Evolutionary conservation across 2,797 vertebrate genomes (phyloP).

Genomic region (Arremon brunneinucha): DNA sequence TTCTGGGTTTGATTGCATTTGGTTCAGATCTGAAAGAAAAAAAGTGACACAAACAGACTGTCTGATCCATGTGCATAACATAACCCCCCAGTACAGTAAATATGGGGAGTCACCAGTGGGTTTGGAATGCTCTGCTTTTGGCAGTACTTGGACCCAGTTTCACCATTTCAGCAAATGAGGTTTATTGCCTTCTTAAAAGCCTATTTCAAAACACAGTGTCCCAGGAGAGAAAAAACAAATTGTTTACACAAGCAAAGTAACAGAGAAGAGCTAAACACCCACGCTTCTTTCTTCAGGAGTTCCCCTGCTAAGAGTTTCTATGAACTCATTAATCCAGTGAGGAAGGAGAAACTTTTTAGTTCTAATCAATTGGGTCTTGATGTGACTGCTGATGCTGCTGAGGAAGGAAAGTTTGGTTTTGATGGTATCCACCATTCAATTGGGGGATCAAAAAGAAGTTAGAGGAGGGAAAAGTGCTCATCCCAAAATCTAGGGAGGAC

Average conservation of each 20-base stretch:
- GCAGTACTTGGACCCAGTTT: not conserved
- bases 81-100: not conserved
- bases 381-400: not conserved
- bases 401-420: not conserved
- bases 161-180: not conserved
- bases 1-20: not conserved
- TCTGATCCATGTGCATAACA: rapidly evolving
- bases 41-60: not conserved
- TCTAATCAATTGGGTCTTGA: not conserved
- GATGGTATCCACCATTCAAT: not conserved
- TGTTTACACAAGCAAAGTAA: conserved; percentile 23
- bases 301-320: not conserved
- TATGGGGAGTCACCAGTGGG: not conserved
- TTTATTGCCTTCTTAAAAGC: not conserved
- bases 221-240: conserved; percentile 29
- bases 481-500: not conserved
- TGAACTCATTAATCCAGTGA: not conserved
- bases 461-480: not conserved
- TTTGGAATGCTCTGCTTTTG: not conserved
- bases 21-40: not conserved
- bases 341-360: not conserved
- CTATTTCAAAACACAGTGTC: not conserved
- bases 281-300: not conserved
- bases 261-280: not conserved
- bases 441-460: not conserved